Evolutionary conservation across 2,888 invertebrate genomes (phyloP).

Genomic region (Cylindroiulus punctatus): DNA sequence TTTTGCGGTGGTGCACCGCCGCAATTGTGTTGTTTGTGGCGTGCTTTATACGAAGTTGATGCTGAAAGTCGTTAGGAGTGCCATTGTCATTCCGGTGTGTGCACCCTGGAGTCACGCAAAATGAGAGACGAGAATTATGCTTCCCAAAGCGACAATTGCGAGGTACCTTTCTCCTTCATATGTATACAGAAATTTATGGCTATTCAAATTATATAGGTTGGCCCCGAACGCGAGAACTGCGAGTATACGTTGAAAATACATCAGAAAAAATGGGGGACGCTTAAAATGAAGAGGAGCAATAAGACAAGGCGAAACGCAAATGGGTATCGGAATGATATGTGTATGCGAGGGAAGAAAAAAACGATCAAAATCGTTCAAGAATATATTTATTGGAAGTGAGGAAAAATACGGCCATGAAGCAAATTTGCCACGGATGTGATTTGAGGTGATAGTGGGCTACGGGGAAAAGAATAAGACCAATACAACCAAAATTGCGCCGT

Average conservation of each 20-base stretch:
- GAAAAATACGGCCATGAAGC: conserved; percentile 41
- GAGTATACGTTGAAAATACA: conserved; percentile 27
- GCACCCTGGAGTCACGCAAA: conserved; percentile 52
- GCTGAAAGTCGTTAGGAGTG: conserved; percentile 46
- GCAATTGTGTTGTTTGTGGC: conserved; percentile 45
- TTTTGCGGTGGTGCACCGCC: conserved; percentile 9
- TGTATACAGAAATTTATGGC: conserved; percentile 51
- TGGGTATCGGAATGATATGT: conserved; percentile 47
- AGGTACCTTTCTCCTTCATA: conserved; percentile 49
- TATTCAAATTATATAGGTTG: conserved; percentile 54
- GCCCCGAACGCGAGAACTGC: conserved; percentile 36
- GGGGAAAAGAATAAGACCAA: conserved; percentile 41
- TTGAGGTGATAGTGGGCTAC: conserved; percentile 38
- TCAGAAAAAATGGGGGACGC: conserved; percentile 47
- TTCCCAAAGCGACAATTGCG: conserved; percentile 53
- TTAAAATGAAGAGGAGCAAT: conserved; percentile 47
- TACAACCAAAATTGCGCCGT: conserved; percentile 14
- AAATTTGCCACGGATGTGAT: conserved; percentile 47
- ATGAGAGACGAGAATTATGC: conserved; percentile 55
- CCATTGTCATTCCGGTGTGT: conserved; percentile 53
- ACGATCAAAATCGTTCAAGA: conserved; percentile 45
- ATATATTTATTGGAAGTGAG: conserved; percentile 45
- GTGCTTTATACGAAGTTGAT: conserved; percentile 24
- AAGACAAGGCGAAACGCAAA: conserved; percentile 39
- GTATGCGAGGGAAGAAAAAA: conserved; percentile 39